phyloP scores from a whole-genome alignment of 2,888 invertebrate genomes.

The Eupithecia exiguata region DNA sequence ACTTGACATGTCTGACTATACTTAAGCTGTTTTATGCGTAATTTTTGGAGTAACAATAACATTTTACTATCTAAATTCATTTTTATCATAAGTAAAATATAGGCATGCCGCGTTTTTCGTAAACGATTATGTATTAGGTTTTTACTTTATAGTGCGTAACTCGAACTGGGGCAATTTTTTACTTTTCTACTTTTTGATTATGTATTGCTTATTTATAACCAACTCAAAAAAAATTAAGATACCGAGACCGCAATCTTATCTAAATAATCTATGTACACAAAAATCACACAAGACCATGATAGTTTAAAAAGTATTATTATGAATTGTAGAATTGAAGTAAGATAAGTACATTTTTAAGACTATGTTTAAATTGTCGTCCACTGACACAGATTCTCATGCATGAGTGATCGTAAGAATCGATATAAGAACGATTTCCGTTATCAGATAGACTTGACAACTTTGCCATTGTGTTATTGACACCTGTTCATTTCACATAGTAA shows the following conservation, averaged over 20 bases:
- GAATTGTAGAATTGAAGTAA: background rate
- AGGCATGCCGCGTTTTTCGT: background rate
- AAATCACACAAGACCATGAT: no score
- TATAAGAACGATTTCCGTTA: conserved; percentile 19
- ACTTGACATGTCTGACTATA: conserved; percentile 28
- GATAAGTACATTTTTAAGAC: background rate
- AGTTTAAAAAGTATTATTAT: no score
- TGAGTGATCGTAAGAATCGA: conserved; percentile 16
- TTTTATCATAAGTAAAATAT: background rate
- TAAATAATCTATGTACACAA: background rate
- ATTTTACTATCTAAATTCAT: conserved; percentile 1
- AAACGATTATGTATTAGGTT: background rate
- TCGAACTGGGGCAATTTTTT: no score
- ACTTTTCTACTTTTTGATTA: no score
- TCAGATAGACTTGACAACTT: conserved; percentile 7
- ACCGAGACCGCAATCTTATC: background rate
- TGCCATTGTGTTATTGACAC: conserved; percentile 9
- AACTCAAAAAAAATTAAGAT: background rate
- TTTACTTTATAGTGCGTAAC: no score
- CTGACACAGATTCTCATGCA: conserved; percentile 6
- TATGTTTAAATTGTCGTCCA: conserved; percentile 14
- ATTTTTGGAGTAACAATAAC: conserved; percentile 16
- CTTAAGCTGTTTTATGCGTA: conserved; percentile 17
- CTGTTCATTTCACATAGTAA: background rate
- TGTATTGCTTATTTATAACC: background rate